Percentiles rank a stretch among this genome's conserved stretches.
Evolutionary conservation across 2,797 vertebrate genomes (phyloP).

Genomic region (Peromyscus melanophrys): DNA sequence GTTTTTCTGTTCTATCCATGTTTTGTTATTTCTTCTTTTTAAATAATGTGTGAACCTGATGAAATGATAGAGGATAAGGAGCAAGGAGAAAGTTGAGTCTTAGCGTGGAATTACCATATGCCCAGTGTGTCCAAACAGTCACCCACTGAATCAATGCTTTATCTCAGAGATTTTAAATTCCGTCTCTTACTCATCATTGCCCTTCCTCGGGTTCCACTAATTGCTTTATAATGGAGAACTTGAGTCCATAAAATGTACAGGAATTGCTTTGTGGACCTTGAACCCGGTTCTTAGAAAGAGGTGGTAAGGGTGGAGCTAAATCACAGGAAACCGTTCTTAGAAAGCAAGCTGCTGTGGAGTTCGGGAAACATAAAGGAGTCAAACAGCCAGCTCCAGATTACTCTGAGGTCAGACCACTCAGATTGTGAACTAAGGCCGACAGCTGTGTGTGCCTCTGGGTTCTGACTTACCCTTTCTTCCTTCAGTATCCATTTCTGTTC

Average conservation of each 20-base stretch:
- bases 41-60: constrained; percentile 52
- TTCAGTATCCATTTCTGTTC: constrained; percentile 62
- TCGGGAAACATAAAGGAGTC: constrained; percentile 83
- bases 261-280: constrained; percentile 56
- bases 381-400: constrained; percentile 66
- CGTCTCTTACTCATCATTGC: not conserved
- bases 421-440: constrained; percentile 14
- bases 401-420: constrained; percentile 38
- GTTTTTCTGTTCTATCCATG: constrained; percentile 41
- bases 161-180: constrained; percentile 14
- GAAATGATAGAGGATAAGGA: not conserved
- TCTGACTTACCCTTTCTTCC: constrained; percentile 68
- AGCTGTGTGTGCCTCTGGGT: constrained; percentile 68
- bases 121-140: constrained; percentile 10
- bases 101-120: not conserved
- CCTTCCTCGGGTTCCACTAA: not conserved
- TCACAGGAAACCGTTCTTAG: constrained; percentile 65
- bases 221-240: constrained; percentile 62
- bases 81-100: not conserved
- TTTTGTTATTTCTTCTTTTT: constrained; percentile 30
- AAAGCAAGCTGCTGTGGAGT: constrained; percentile 76
- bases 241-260: constrained; percentile 22
- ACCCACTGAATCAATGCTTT: constrained; percentile 7
- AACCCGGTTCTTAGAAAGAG: constrained; percentile 67
- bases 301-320: not conserved